These are phyloP conservation scores for Gymnopithys bicolor DNA, from an alignment of 2,797 vertebrate genomes.

Conservation along the genomic window DNA sequence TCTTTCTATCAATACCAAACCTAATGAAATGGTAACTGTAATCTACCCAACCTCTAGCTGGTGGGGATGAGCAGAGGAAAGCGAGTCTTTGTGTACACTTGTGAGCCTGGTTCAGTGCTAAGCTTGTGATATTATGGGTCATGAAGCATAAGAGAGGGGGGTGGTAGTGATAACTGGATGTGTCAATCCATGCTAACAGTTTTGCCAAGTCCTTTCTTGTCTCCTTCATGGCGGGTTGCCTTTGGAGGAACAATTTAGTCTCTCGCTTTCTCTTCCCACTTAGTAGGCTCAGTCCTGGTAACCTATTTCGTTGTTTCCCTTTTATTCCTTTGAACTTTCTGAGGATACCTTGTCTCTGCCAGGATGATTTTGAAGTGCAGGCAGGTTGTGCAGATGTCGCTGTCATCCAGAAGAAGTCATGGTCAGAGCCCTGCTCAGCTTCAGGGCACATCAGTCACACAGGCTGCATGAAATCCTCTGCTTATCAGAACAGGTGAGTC, in stretches of 20 bases:
- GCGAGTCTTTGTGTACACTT: fast-evolving
- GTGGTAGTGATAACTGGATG: not conserved
- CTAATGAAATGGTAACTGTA: not conserved
- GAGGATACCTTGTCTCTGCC: not conserved
- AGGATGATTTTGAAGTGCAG: not conserved
- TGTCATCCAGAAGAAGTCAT: not conserved
- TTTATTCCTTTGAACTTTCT: not conserved
- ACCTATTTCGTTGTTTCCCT: not conserved
- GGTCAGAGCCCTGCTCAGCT: not conserved
- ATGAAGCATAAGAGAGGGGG: not conserved
- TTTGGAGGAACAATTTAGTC: not conserved
- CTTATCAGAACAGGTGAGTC: not conserved
- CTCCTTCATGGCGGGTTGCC: not conserved
- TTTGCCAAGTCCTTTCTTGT: not conserved
- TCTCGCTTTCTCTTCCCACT: not conserved
- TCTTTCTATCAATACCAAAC: not conserved
- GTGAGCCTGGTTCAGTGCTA: not conserved
- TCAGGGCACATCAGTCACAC: not conserved
- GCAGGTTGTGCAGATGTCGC: not conserved
- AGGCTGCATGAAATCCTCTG: not conserved
- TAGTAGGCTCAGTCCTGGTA: not conserved
- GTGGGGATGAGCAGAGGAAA: not conserved
- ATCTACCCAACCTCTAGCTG: not conserved
- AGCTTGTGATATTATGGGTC: not conserved
- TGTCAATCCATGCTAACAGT: not conserved